Conservation (phyloP, 2,888 invertebrate genomes). For the Xylota segnis region DNA sequence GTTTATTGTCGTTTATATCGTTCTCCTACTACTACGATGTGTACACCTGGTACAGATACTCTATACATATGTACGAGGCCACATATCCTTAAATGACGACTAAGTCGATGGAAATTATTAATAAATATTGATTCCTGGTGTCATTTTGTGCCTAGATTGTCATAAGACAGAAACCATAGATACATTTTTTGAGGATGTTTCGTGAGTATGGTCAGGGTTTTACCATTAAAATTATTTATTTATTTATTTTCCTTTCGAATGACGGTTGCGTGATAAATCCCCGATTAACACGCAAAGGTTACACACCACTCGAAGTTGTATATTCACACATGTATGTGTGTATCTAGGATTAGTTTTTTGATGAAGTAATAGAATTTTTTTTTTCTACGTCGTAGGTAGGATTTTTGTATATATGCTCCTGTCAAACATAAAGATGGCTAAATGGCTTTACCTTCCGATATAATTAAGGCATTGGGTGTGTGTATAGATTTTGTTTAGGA, state of each 20-base stretch:
- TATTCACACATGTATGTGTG: conserved; percentile 1
- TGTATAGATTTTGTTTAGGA: conserved; percentile 33
- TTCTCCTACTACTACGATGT: too few relatives aligned
- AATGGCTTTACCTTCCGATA: conserved; percentile 22
- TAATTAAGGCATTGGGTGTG: conserved; percentile 50
- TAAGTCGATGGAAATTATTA: conserved; percentile 15
- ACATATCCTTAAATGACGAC: conserved; percentile 13
- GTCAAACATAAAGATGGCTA: conserved; percentile 3
- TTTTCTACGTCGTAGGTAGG: conserved; percentile 17
- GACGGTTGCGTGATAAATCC: conserved; percentile 36
- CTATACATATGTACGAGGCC: background rate
- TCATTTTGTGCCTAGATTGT: conserved; percentile 12
- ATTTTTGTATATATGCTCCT: background rate
- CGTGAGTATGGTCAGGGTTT: conserved; percentile 58
- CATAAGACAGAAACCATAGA: background rate
- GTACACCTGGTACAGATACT: conserved; percentile 23
- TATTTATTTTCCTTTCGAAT: conserved; percentile 26
- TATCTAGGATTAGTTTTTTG: conserved; percentile 6
- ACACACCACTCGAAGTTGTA: background rate
- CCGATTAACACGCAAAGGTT: conserved; percentile 38
- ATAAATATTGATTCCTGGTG: conserved; percentile 34
- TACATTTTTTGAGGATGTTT: background rate
- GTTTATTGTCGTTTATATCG: conserved; percentile 20
- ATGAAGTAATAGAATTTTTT: conserved; percentile 25
- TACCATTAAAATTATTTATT: conserved; percentile 48